Conservation (phyloP, 2,113 vertebrate species). For the Carassius carassius region DNA sequence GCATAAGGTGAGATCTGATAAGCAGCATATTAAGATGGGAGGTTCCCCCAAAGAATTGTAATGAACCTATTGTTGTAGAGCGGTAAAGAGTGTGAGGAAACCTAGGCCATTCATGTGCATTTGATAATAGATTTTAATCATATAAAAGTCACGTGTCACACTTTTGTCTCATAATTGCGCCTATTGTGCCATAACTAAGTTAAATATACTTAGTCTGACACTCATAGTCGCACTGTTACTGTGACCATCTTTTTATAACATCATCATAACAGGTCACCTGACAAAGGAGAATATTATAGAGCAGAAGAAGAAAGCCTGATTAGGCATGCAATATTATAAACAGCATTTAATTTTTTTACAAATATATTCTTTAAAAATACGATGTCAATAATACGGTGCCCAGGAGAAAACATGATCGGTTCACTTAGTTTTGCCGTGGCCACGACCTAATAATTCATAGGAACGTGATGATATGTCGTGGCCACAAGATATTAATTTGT, state of each 20-base stretch:
- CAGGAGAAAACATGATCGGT: too few species aligned
- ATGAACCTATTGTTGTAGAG: conserved; percentile 19
- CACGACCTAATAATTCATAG: too few species aligned
- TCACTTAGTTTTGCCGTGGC: too few species aligned
- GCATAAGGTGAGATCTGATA: conserved; percentile 17
- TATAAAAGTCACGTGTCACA: conserved; percentile 25
- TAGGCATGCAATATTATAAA: too few species aligned
- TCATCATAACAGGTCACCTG: conserved; percentile 23
- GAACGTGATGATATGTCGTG: too few species aligned
- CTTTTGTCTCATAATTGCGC: conserved; percentile 34
- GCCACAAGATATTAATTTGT: too few species aligned
- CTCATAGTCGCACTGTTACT: background rate
- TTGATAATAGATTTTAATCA: conserved; percentile 34
- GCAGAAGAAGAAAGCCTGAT: background rate
- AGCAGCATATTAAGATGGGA: background rate
- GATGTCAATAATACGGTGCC: background rate
- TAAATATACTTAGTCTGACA: background rate
- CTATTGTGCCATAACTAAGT: conserved; percentile 17
- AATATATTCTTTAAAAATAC: background rate
- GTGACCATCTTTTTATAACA: background rate
- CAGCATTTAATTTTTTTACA: too few species aligned
- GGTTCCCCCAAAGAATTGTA: background rate
- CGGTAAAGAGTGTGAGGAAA: background rate
- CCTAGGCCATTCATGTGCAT: conserved; percentile 3
- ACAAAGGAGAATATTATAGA: conserved; percentile 3